Conservation (phyloP, 2,888 invertebrate genomes). For the Catocala sponsa region DNA sequence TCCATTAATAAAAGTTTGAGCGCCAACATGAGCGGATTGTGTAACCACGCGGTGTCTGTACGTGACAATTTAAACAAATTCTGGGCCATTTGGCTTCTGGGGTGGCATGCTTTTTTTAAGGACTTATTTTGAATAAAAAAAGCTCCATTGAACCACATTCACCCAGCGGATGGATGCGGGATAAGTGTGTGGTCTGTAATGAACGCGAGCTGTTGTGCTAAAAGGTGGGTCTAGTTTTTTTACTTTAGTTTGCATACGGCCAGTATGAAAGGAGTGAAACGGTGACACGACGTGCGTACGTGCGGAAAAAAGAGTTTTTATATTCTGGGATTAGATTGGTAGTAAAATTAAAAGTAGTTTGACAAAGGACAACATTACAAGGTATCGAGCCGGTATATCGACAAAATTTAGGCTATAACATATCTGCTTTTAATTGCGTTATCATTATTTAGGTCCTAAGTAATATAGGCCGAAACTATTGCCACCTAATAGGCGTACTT, state of each 20-base stretch:
- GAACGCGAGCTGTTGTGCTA: slow-evolving; percentile 45
- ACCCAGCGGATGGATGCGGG: slow-evolving; percentile 78
- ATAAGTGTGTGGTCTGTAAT: slow-evolving; percentile 79
- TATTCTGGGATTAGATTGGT: slow-evolving; percentile 1
- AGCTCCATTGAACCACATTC: slow-evolving; percentile 70
- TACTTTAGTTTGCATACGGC: slow-evolving; percentile 45
- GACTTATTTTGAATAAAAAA: slow-evolving; percentile 84
- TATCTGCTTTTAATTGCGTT: too few relatives aligned
- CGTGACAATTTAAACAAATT: slow-evolving; percentile 89
- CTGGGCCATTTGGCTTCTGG: slow-evolving; percentile 88
- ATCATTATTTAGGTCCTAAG: too few relatives aligned
- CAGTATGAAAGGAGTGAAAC: slow-evolving; percentile 22
- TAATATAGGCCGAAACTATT: too few relatives aligned
- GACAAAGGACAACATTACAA: not conserved
- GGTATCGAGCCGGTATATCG: too few relatives aligned
- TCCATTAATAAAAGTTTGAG: slow-evolving; percentile 64
- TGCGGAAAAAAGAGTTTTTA: not conserved
- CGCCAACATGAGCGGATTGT: slow-evolving; percentile 72
- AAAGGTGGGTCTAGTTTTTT: slow-evolving; percentile 47
- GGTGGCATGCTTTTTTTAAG: slow-evolving; percentile 81
- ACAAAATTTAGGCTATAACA: too few relatives aligned
- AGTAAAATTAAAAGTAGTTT: not conserved
- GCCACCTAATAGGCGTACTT: too few relatives aligned
- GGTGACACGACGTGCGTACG: not conserved
- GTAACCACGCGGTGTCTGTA: slow-evolving; percentile 85